A percentile compares a stretch with the other conserved stretches of the same genome.
These are phyloP conservation scores for Solenopsis fugax DNA, from an alignment of 1,140 invertebrate species.

Conservation along the genomic window DNA sequence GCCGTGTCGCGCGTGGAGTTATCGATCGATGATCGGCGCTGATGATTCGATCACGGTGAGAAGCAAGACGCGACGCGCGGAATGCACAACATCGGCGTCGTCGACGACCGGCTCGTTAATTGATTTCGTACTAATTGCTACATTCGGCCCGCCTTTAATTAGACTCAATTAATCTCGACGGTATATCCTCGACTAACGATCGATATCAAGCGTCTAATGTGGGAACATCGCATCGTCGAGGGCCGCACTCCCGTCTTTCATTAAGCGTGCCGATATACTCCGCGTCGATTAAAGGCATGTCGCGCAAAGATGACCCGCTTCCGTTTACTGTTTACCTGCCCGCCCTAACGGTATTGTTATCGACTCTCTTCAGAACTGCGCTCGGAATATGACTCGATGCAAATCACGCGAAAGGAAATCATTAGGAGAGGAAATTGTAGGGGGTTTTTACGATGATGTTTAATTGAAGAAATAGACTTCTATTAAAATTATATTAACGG, in stretches of 20 bases:
- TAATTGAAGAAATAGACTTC: neutral
- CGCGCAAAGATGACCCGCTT: slow-evolving; percentile 27
- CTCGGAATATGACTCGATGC: neutral
- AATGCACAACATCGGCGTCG: slow-evolving; percentile 46
- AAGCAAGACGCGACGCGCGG: slow-evolving; percentile 33
- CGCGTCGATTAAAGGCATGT: slow-evolving; percentile 66
- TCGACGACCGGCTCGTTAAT: slow-evolving; percentile 76
- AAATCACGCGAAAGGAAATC: neutral
- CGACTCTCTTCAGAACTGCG: neutral
- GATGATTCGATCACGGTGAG: slow-evolving; percentile 25
- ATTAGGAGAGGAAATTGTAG: neutral
- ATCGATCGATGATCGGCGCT: slow-evolving; percentile 18
- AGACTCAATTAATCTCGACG: slow-evolving; percentile 82
- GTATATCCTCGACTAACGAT: slow-evolving; percentile 57
- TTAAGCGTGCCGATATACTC: slow-evolving; percentile 30
- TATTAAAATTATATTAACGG: slow-evolving; percentile 16
- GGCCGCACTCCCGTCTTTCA: slow-evolving; percentile 57
- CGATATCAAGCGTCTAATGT: slow-evolving; percentile 70
- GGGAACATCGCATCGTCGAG: slow-evolving; percentile 30
- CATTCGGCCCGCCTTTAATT: slow-evolving; percentile 79
- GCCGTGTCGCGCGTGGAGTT: neutral
- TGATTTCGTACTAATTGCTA: slow-evolving; percentile 82
- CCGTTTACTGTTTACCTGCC: neutral
- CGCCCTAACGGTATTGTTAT: slow-evolving; percentile 13
- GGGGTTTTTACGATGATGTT: neutral